These are phyloP conservation scores for Bettongia penicillata DNA, from an alignment of 2,113 vertebrate genomes.

Conservation along the genomic window DNA sequence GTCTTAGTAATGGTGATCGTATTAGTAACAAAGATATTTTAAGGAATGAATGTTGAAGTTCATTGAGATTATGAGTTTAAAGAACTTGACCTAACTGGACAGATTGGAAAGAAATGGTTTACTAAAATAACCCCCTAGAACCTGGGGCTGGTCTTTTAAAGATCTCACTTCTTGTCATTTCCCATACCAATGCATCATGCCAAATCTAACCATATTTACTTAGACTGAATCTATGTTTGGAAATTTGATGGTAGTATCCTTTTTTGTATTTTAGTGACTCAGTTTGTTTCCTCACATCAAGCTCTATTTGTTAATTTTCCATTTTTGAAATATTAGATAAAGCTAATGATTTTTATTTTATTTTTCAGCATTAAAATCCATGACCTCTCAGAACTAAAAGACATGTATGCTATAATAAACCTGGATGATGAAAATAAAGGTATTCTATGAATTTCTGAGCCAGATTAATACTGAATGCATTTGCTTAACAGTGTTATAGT, in stretches of 20 bases:
- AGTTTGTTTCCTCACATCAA: not conserved
- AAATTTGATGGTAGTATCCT: not conserved
- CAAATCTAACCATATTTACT: not conserved
- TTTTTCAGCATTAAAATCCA: conserved; percentile 95
- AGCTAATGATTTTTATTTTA: conserved; percentile 58
- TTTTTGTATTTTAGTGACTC: not conserved
- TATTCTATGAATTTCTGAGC: conserved; percentile 72
- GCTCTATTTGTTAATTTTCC: not conserved
- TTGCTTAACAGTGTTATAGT: conserved; percentile 23
- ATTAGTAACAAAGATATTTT: not conserved
- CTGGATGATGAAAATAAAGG: conserved; percentile 99
- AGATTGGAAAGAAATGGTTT: not conserved
- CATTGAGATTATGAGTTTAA: not conserved
- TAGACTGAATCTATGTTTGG: not conserved
- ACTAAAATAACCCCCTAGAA: not conserved
- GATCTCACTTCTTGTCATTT: not conserved
- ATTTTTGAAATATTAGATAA: not conserved
- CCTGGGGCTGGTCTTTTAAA: not conserved
- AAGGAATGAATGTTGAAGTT: not conserved
- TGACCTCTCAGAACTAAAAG: conserved; percentile 94
- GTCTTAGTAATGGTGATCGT: not conserved
- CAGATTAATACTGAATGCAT: conserved; percentile 29
- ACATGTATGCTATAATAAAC: conserved; percentile 94
- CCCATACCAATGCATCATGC: not conserved
- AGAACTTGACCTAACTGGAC: not conserved